These are phyloP conservation scores for Drosophila fuyamai DNA, from an alignment of 1,140 invertebrate species.

Conservation along the genomic window DNA sequence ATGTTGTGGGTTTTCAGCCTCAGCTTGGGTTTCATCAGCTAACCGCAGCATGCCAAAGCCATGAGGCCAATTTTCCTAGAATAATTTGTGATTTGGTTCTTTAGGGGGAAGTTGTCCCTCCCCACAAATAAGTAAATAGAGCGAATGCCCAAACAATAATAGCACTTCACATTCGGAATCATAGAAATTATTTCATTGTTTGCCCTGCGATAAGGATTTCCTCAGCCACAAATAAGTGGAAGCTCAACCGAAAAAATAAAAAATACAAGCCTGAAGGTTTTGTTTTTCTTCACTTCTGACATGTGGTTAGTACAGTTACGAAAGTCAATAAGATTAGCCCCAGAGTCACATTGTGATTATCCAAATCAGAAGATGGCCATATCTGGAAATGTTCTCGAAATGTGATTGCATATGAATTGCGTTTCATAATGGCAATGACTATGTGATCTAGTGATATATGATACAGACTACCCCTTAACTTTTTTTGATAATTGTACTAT, in stretches of 20 bases:
- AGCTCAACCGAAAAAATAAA: neutral
- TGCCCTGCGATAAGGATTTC: constrained; percentile 33
- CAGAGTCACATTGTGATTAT: constrained; percentile 1
- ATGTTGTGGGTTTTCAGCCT: constrained; percentile 16
- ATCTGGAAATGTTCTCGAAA: constrained; percentile 1
- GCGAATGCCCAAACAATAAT: constrained; percentile 37
- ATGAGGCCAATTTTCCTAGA: constrained; percentile 72
- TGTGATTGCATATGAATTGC: neutral
- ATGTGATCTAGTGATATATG: no score
- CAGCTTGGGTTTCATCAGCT: constrained; percentile 45
- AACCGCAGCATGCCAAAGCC: constrained; percentile 68
- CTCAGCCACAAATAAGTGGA: constrained; percentile 15
- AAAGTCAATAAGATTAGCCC: constrained; percentile 49
- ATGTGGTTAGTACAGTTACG: constrained; percentile 25
- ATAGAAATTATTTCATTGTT: constrained; percentile 41
- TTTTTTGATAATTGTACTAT: no score
- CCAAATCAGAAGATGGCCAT: neutral
- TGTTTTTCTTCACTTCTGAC: constrained; percentile 6
- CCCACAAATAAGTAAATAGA: constrained; percentile 37
- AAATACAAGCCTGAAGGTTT: neutral
- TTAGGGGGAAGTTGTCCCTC: constrained; percentile 15
- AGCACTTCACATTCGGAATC: constrained; percentile 36
- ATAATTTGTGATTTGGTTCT: constrained; percentile 70
- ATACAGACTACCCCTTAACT: no score
- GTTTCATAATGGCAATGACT: neutral